Evolutionary conservation across 2,888 invertebrate genomes (phyloP), one percentile per base, ranked within the genome.

Genomic region (Cephus runcator): DNA sequence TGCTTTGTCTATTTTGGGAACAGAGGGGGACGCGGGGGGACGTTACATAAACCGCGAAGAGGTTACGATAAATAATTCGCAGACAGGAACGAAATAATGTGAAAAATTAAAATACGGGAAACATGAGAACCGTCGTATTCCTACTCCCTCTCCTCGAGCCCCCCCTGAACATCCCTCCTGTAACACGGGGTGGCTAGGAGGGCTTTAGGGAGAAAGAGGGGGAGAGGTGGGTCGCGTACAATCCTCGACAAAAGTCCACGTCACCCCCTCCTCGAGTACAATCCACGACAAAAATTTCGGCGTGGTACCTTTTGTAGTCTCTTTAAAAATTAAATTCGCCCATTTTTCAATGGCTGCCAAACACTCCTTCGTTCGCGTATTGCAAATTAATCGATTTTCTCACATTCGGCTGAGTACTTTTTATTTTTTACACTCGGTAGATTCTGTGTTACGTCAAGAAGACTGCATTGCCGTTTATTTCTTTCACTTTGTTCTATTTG

Each of bases 191-290:
- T 89, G 85, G 87, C 87, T 88, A 86, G 87, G 88, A 87, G 88
- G 89, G 87, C 56, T 87, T 88, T 87, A 87, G 88, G 89, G 88
- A 87, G 88, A 87, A 85, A 85, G 84, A 84, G 80, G 80, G 80
- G 85, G 85, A 85, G 87, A 87, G 89, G 88, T 88, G 88, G 88
- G 88, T 88, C 89, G 88, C 88, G 89, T 91, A 90, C 89, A 89
- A 85, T 84, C 87, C 77, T 81, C 75, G 78, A 78, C 87, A 88
- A 90, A 90, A 90, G 85, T 87, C 78, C 76, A 77, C 83, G 84
- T 86, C 85, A 86, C 85, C 87, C 87, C 84, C 84, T 35, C 84
- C 81, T 73, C 30, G 15, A 30, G 88, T 90, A 90, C 87, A 88
- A 85, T 84, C 86, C 81, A 79, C 79, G 83, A 30, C 81, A 80